phyloP scores from a whole-genome alignment of 2,888 invertebrate species.

The Hydropsyche betteni region DNA sequence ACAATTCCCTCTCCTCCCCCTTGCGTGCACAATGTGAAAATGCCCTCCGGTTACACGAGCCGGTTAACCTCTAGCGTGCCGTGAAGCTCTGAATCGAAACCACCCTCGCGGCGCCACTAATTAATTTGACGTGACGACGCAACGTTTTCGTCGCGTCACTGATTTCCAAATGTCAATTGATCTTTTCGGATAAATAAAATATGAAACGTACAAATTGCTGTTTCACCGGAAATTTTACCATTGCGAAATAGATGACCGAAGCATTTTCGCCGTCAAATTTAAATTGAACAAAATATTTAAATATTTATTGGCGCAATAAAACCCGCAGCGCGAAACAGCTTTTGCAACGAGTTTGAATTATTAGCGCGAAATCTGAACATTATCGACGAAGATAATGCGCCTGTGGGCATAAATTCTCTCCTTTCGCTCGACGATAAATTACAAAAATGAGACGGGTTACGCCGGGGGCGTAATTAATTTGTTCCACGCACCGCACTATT shows the following conservation, averaged over 20 bases:
- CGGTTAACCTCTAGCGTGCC: not conserved
- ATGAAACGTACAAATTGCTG: too few relatives aligned
- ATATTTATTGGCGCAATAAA: constrained; percentile 21
- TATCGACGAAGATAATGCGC: constrained; percentile 23
- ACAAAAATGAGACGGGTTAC: constrained; percentile 16
- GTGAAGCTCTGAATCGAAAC: not conserved
- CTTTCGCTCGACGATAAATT: not conserved
- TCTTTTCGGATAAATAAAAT: too few relatives aligned
- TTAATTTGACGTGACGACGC: too few relatives aligned
- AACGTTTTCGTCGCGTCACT: too few relatives aligned
- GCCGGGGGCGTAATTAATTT: constrained; percentile 12
- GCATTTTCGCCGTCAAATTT: too few relatives aligned
- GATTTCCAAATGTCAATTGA: too few relatives aligned
- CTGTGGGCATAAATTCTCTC: constrained; percentile 14
- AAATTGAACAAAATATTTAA: not conserved
- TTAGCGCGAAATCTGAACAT: constrained; percentile 15
- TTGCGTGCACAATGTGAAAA: constrained; percentile 7
- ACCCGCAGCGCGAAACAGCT: constrained; percentile 18
- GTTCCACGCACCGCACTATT: constrained; percentile 5
- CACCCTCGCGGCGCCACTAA: too few relatives aligned
- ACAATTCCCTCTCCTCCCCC: not conserved
- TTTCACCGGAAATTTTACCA: too few relatives aligned
- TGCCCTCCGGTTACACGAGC: not conserved
- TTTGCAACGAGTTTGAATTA: constrained; percentile 13
- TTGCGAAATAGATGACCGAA: too few relatives aligned